Evolutionary conservation across 2,888 invertebrate genomes (phyloP), one percentile per base, ranked within the genome.

Genomic region (Mystacides longicornis): DNA sequence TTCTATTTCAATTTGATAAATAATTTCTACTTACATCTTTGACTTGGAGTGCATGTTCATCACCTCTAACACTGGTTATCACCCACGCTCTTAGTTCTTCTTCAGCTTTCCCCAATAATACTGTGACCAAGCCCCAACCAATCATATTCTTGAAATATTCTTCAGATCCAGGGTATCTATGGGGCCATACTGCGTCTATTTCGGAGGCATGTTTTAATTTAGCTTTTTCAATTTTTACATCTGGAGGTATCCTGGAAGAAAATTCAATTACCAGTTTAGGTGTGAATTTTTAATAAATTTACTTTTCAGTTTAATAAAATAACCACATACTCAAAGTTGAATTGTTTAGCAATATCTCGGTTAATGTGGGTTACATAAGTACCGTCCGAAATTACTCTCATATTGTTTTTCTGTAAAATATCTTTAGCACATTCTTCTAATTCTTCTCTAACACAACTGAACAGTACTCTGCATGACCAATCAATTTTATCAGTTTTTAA

Each of bases 101-200:
- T 1, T 23, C 11, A n/a, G 33, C 50, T 19, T 22, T 19, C 2
- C 55, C 55, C 3, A 56, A 11, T n/a, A 54, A 22, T 2, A 51
- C 55, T 4, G 51, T 20, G 11, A 33, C 48, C 1, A 27, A 19
- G 11, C 52, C 52, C 31, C 23, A 33, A 2, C 27, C 18, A 16
- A 58, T 23, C 58, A 58, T 58, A 1, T 14, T 16, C n/a, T 42
- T 11, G 48, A 58, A 60, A 27, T 60, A 60, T 2, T 37, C n/a
- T n/a, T 48, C n/a, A 11, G 60, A 60, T 23, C 60, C 58, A 14
- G 42, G 43, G 27, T 51, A 52, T 3, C 60, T 52, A 27, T 58
- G 56, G 2, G 60, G 56, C 60, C 60, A 60, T 18, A 31, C 23
- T 7, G 21, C 27, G 42, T 60, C 52, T 27, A 60, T 49, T 49